Base-by-base conservation (phyloP, 2,888 invertebrate genomes). In the Sarcophaga variegata region DNA sequence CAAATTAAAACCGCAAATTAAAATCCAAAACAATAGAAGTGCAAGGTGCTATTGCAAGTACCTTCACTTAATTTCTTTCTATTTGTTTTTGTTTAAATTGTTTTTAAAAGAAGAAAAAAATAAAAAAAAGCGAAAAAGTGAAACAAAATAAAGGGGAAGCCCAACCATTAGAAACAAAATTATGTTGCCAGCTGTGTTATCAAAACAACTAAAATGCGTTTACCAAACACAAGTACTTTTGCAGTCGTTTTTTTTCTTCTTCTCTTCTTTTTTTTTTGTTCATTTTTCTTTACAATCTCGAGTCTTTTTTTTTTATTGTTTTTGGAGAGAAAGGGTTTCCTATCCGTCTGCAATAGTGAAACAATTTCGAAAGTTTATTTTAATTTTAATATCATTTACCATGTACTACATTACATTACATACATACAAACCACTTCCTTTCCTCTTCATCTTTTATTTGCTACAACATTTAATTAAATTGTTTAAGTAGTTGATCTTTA, bases 381-480 rank as follows among this genome's bases (percentile, higher is more conserved):
- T 54, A 45, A 45, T 78, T 78, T 37, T 83, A 74, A 60, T 67
- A 69, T 75, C 72, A 78, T 78, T 37, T 37, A 37, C 37, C 6
- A 37, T 37, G 37, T 8, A 37, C 37, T 37, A 37, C 37, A 37
- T 27, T 37, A 37, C 37, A 37, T 37, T 37, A 8, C 8, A 37
- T 27, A 27, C 27, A 37, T 37, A 37, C 37, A 37, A 0, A 8
- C 37, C 37, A 37, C 37, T 37, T 37, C 37, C 37, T 37, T 37
- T 37, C 1, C 37, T 37, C 60, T 77, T 77, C 54, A 64, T 71
- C 77, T 64, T 76, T 63, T 70, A 79, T 66, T 60, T 66, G 54
- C 54, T 66, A 66, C 64, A 67, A 79, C 27, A 69, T 85, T 81
- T 83, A 83, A 82, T 88, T 82, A 83, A 83, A 78, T 81, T 83